Evolutionary conservation across 2,888 invertebrate genomes (phyloP).

Genomic region (Cepaea hortensis): DNA sequence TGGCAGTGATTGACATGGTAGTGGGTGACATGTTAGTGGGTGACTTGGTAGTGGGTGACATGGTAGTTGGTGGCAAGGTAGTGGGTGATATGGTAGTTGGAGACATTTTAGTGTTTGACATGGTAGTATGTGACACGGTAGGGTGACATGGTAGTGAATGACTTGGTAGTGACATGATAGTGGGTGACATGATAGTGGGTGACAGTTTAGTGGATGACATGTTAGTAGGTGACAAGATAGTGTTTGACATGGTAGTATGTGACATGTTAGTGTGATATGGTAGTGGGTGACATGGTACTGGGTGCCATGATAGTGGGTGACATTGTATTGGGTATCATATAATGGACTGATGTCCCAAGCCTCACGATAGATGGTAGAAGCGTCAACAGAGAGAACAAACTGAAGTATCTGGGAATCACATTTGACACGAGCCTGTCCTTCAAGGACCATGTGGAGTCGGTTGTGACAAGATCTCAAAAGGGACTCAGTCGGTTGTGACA

Average conservation of each 20-base stretch:
- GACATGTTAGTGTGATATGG: background rate
- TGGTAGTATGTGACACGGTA: background rate
- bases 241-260: background rate
- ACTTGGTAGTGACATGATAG: background rate
- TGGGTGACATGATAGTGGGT: background rate
- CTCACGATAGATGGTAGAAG: too few species aligned
- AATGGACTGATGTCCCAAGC: background rate
- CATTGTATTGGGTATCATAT: background rate
- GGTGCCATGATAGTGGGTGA: conserved; percentile 1
- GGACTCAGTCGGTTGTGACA: too few species aligned
- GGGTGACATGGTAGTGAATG: background rate
- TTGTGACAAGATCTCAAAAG: too few species aligned
- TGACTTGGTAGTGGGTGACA: background rate
- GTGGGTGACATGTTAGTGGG: background rate
- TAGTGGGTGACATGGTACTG: background rate
- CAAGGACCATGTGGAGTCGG: too few species aligned
- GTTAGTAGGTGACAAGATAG: background rate
- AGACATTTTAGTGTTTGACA: background rate
- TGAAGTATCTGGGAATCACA: too few species aligned
- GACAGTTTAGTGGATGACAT: background rate
- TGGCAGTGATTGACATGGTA: too few species aligned
- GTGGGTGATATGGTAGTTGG: too few species aligned
- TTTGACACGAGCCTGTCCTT: too few species aligned
- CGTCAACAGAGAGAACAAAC: too few species aligned
- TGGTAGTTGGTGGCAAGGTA: background rate